Evolutionary conservation across 2,797 vertebrate genomes (phyloP), one percentile per base, ranked within the genome.

Genomic region (Calcarius lapponicus): DNA sequence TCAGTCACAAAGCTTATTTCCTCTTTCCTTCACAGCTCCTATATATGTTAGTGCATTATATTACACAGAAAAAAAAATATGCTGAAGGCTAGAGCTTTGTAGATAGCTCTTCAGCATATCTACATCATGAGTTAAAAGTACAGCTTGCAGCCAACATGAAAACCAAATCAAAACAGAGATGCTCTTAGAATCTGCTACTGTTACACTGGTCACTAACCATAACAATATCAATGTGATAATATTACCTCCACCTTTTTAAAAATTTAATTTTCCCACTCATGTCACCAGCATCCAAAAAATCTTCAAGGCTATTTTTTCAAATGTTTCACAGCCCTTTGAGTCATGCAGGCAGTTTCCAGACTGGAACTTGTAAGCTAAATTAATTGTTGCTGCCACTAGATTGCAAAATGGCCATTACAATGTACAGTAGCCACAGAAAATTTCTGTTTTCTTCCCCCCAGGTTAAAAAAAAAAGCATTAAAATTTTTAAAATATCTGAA

Each of bases 1-100:
- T 91, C 40, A 53, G 89, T 90, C 90, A 81, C 71, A 87, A 88
- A 88, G 72, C 56, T 70, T 57, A 76, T 90, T 92, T 92, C 42
- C 31, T 81, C 48, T 64, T 75, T 69, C 17, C 28, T 42, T 80
- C 57, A 34, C 42, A 32, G n/a, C 48, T 90, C 62, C 58, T 66
- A 13, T 65, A 18, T 13, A 13, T 8, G 17, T 22, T 45, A 56
- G 40, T 45, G 40, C 13, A 29, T 36, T 66, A 3, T n/a, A 43
- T 56, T 70, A 57, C 29, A 70, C 17, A 84, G 16, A 80, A 24
- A 4, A 70, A 70, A 81, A 79, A 57, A 56, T 10, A 34, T 11
- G 73, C 80, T 73, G 80, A 86, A 60, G 48, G 56, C 64, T 22
- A 79, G 66, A 90, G 32, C 76, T 94, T 64, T 88, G 82, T 79